Percentiles rank a stretch among this genome's conserved stretches.
These are phyloP conservation scores for Delichon dasypus DNA, from an alignment of 2,797 vertebrate species.

Conservation along the genomic window DNA sequence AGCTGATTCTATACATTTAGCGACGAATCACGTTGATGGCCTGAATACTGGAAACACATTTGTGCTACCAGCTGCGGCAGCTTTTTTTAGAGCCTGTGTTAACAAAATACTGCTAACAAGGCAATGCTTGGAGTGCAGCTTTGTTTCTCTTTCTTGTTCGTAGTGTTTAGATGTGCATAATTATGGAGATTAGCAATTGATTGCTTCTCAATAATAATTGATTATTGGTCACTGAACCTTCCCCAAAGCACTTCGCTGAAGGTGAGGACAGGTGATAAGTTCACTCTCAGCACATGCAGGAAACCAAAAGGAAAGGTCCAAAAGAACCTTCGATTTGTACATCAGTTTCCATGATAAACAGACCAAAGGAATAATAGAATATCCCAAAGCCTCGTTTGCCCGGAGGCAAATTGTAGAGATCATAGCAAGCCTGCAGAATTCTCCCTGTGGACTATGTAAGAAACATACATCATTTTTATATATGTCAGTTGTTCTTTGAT, in stretches of 20 bases:
- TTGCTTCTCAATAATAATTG: slow-evolving; percentile 88
- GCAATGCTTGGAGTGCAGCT: slow-evolving; percentile 85
- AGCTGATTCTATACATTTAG: slow-evolving; percentile 99
- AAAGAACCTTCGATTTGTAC: slow-evolving; percentile 78
- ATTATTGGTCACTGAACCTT: slow-evolving; percentile 87
- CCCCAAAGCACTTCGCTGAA: slow-evolving; percentile 72
- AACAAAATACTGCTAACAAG: slow-evolving; percentile 88
- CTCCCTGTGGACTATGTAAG: slow-evolving; percentile 80
- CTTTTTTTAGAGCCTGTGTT: slow-evolving; percentile 92
- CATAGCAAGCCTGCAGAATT: slow-evolving; percentile 80
- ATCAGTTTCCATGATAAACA: slow-evolving; percentile 87
- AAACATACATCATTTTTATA: slow-evolving; percentile 85
- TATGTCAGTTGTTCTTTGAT: slow-evolving; percentile 82
- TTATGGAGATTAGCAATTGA: slow-evolving; percentile 95
- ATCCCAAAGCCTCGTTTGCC: slow-evolving; percentile 81
- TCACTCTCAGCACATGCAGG: slow-evolving; percentile 67
- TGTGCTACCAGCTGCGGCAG: slow-evolving; percentile 93
- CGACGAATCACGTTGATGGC: slow-evolving; percentile 88
- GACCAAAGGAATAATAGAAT: slow-evolving; percentile 82
- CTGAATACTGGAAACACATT: slow-evolving; percentile 90
- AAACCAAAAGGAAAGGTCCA: slow-evolving; percentile 70
- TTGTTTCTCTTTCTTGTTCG: slow-evolving; percentile 89
- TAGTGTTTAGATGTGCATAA: slow-evolving; percentile 95
- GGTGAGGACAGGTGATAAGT: slow-evolving; percentile 81
- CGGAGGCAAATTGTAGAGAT: slow-evolving; percentile 84